phyloP scores from a whole-genome alignment of 2,888 invertebrate species.

The Tridacna crocea region DNA sequence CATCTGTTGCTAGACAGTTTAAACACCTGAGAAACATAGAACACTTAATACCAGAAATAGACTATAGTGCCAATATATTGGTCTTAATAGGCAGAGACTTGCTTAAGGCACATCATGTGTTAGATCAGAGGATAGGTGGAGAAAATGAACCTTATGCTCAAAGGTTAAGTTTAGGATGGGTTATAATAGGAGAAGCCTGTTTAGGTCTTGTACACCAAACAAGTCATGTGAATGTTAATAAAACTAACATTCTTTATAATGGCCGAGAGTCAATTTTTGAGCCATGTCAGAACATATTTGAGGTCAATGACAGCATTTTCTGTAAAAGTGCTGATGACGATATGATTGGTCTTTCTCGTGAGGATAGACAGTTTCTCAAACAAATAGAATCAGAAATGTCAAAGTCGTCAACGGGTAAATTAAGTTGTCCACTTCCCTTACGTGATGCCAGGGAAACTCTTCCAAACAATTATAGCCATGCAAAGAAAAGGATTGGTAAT shows the following conservation, averaged over 20 bases:
- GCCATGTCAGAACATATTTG: constrained; percentile 29
- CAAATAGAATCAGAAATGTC: too few relatives aligned
- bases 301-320: constrained; percentile 26
- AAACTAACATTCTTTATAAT: constrained; percentile 31
- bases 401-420: neutral
- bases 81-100: constrained; percentile 11
- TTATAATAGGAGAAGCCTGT: constrained; percentile 42
- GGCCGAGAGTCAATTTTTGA: constrained; percentile 34
- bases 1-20: constrained; percentile 25
- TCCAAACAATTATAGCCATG: constrained; percentile 16
- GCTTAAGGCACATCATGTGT: constrained; percentile 36
- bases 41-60: neutral
- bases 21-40: constrained; percentile 31
- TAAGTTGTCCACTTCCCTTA: constrained; percentile 7
- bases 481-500: neutral
- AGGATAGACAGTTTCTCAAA: too few relatives aligned
- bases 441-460: neutral
- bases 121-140: constrained; percentile 25
- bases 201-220: constrained; percentile 36
- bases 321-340: too few relatives aligned
- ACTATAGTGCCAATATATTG: constrained; percentile 10
- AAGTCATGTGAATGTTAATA: constrained; percentile 32
- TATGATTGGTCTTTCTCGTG: too few relatives aligned
- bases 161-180: constrained; percentile 35
- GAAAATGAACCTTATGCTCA: constrained; percentile 36